Evolutionary conservation across 2,888 invertebrate genomes (phyloP).

Genomic region (Melikaiella ostensackeni): DNA sequence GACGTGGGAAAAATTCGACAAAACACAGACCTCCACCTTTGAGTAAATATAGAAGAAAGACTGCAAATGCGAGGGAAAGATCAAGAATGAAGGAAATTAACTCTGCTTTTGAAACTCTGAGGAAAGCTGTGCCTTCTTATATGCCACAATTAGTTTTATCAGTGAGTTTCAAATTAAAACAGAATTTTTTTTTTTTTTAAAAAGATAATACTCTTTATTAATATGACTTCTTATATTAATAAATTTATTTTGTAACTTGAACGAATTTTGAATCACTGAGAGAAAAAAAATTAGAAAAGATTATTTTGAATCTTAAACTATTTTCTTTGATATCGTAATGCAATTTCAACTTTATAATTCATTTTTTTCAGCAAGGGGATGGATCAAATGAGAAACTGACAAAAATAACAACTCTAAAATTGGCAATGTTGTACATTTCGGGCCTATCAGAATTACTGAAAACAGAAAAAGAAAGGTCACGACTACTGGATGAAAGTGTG

Average conservation of each 20-base stretch:
- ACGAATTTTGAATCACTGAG: too few species aligned
- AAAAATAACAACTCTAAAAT: constrained; percentile 91
- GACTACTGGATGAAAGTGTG: constrained; percentile 10
- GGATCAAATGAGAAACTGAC: constrained; percentile 88
- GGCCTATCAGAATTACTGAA: constrained; percentile 60
- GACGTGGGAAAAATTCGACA: constrained; percentile 56
- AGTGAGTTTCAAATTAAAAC: constrained; percentile 40
- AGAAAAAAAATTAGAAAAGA: background rate
- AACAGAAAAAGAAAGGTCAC: constrained; percentile 21
- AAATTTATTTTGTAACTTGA: background rate
- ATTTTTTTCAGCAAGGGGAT: constrained; percentile 42
- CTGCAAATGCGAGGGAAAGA: constrained; percentile 92
- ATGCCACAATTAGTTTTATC: constrained; percentile 48
- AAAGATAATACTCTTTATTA: background rate
- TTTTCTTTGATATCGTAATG: background rate
- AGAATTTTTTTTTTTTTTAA: background rate
- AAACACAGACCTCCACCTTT: constrained; percentile 86
- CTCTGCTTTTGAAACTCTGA: constrained; percentile 89
- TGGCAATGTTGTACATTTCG: constrained; percentile 93
- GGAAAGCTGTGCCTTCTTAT: constrained; percentile 84
- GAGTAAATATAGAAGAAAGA: constrained; percentile 93
- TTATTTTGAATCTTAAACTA: background rate
- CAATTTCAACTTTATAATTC: background rate
- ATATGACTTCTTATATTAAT: background rate
- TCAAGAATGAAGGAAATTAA: constrained; percentile 95